Conservation (phyloP, 2,888 invertebrate species). For the Drosophila neotestacea region DNA sequence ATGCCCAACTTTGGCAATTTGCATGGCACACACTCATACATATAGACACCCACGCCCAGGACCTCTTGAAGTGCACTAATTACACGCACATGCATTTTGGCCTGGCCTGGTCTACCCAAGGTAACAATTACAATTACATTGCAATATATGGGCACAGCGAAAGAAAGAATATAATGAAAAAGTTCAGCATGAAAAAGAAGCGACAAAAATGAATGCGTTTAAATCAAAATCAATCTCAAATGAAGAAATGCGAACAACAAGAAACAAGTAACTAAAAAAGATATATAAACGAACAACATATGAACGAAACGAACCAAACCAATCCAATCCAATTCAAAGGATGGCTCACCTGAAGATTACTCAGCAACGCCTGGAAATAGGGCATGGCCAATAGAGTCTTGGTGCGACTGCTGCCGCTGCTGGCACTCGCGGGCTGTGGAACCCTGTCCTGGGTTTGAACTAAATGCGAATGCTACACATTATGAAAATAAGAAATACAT, state of each 20-base stretch:
- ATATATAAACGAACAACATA: slow-evolving; percentile 13
- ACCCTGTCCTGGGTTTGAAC: slow-evolving; percentile 84
- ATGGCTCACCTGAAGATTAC: slow-evolving; percentile 89
- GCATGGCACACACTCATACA: slow-evolving; percentile 31
- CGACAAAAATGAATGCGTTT: slow-evolving; percentile 49
- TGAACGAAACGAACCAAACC: slow-evolving; percentile 19
- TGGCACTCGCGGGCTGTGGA: slow-evolving; percentile 84
- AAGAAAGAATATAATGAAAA: slow-evolving; percentile 41
- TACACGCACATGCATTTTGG: slow-evolving; percentile 58
- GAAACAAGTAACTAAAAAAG: slow-evolving; percentile 17
- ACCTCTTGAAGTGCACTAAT: slow-evolving; percentile 49
- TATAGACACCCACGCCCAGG: neutral
- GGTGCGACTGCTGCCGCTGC: slow-evolving; percentile 84
- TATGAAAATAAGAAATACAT: neutral
- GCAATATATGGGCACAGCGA: slow-evolving; percentile 27
- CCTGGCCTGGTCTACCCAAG: slow-evolving; percentile 22
- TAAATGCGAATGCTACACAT: slow-evolving; percentile 82
- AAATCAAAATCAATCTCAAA: slow-evolving; percentile 58
- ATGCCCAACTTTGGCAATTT: slow-evolving; percentile 68
- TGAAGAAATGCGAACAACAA: slow-evolving; percentile 38
- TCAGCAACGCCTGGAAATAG: slow-evolving; percentile 89
- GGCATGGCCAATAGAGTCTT: slow-evolving; percentile 86
- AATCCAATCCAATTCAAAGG: slow-evolving; percentile 42
- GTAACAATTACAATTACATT: slow-evolving; percentile 49
- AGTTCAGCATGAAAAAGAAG: slow-evolving; percentile 8